Percentiles rank a stretch among this genome's conserved stretches.
phyloP scores from a whole-genome alignment of 2,113 vertebrate species.

The Poeciliopsis turrubarensis region DNA sequence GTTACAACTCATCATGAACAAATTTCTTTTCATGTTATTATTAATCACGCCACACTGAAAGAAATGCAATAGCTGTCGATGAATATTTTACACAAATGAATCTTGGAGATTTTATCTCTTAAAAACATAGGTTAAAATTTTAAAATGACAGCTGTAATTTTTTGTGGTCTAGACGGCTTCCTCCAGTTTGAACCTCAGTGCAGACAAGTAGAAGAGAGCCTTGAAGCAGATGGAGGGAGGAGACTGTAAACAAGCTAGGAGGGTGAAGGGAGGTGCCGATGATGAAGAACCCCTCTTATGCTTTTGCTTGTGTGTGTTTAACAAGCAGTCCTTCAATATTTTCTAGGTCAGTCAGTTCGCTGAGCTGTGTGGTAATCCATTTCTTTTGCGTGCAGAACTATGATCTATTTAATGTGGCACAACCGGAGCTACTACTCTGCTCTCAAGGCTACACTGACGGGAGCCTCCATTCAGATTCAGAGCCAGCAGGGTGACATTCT shows the following conservation, averaged over 20 bases:
- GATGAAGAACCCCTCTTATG: slow-evolving; percentile 31
- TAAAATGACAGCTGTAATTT: not conserved
- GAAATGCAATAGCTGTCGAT: slow-evolving; percentile 4
- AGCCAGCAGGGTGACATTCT: not conserved
- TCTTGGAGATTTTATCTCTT: not conserved
- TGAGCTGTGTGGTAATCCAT: slow-evolving; percentile 58
- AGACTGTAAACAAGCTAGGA: slow-evolving; percentile 59
- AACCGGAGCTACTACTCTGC: not conserved
- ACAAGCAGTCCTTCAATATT: slow-evolving; percentile 36
- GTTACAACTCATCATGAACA: not conserved
- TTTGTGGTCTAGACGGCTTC: slow-evolving; percentile 1
- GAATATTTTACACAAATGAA: not conserved
- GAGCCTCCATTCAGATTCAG: slow-evolving; percentile 8
- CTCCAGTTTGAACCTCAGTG: slow-evolving; percentile 20
- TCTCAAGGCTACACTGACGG: not conserved
- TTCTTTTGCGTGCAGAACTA: slow-evolving; percentile 27
- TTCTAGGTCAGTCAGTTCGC: slow-evolving; percentile 60
- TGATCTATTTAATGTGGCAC: slow-evolving; percentile 21
- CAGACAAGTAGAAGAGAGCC: slow-evolving; percentile 22
- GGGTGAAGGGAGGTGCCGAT: slow-evolving; percentile 29
- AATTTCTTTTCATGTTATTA: not conserved
- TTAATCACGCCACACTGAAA: not conserved
- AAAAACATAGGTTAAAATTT: not conserved
- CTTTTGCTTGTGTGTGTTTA: slow-evolving; percentile 2
- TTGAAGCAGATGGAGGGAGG: slow-evolving; percentile 63